Percentiles rank a stretch among this genome's conserved stretches.
Evolutionary conservation across 1,140 invertebrate species (phyloP).

Genomic region (Drosophila nannoptera): DNA sequence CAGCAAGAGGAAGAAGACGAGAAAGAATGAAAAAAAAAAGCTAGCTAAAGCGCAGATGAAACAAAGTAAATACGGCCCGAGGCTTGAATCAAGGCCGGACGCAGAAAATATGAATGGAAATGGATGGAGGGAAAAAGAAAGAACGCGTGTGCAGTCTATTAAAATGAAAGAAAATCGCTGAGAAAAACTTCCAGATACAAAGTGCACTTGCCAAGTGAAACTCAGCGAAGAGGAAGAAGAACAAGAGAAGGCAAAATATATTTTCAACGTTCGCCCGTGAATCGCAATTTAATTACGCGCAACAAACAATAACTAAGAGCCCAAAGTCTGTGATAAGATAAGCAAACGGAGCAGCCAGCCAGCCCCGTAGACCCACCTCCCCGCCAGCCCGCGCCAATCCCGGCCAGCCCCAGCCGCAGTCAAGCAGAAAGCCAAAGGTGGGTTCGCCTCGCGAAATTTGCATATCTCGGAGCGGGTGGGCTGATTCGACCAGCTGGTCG

Average conservation of each 20-base stretch:
- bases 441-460: conserved; percentile 5
- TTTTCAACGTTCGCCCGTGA: conserved; percentile 27
- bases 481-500: background rate
- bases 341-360: background rate
- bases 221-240: conserved; percentile 6
- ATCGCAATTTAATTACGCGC: conserved; percentile 49
- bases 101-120: conserved; percentile 16
- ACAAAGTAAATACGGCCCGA: conserved; percentile 1
- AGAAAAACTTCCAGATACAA: conserved; percentile 18
- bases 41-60: conserved; percentile 14
- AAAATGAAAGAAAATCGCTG: background rate
- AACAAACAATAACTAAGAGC: conserved; percentile 8
- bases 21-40: conserved; percentile 7
- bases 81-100: conserved; percentile 53
- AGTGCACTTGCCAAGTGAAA: conserved; percentile 1
- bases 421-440: conserved; percentile 1
- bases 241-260: background rate
- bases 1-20: too few species aligned
- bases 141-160: background rate
- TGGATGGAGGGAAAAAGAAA: too few species aligned
- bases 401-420: too few species aligned
- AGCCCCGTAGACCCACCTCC: too few species aligned
- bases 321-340: conserved; percentile 32
- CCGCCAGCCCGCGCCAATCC: too few species aligned
- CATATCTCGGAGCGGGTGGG: background rate